These are phyloP conservation scores for Nymphalis c-album DNA, from an alignment of 2,888 invertebrate genomes.

Conservation along the genomic window DNA sequence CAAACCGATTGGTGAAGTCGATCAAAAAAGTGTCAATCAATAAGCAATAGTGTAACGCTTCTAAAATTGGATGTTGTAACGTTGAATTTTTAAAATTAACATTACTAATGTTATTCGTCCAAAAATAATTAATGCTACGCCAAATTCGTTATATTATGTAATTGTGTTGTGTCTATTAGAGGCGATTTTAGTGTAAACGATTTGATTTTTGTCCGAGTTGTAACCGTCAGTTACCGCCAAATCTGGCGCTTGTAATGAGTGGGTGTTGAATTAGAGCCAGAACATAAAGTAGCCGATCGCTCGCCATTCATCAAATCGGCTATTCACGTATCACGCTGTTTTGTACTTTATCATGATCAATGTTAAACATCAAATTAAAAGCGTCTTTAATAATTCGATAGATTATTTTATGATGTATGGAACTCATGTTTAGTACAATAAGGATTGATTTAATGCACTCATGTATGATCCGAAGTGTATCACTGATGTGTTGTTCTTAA, in stretches of 20 bases:
- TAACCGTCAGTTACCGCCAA: slow-evolving; percentile 29
- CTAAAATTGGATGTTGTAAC: too few species aligned
- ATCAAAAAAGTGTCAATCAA: too few species aligned
- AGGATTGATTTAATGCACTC: too few species aligned
- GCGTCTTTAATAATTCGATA: slow-evolving; percentile 33
- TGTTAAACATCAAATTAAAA: slow-evolving; percentile 32
- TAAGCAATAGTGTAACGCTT: too few species aligned
- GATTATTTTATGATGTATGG: slow-evolving; percentile 12
- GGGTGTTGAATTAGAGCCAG: slow-evolving; percentile 36
- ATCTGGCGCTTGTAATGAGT: slow-evolving; percentile 31
- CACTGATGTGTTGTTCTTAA: too few species aligned
- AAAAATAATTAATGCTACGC: too few species aligned
- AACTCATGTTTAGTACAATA: too few species aligned
- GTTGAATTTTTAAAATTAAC: too few species aligned
- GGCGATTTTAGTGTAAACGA: too few species aligned
- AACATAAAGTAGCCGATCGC: slow-evolving; percentile 25
- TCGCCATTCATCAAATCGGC: slow-evolving; percentile 34
- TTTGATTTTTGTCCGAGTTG: slow-evolving; percentile 5
- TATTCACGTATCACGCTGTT: slow-evolving; percentile 33
- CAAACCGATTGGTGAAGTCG: too few species aligned
- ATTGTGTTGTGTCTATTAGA: not conserved
- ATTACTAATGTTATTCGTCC: too few species aligned
- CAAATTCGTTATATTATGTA: not conserved
- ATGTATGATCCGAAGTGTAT: too few species aligned
- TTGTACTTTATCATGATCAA: slow-evolving; percentile 33